These are phyloP conservation scores for Sthenelais limicola DNA, from an alignment of 2,888 invertebrate species.

Conservation along the genomic window DNA sequence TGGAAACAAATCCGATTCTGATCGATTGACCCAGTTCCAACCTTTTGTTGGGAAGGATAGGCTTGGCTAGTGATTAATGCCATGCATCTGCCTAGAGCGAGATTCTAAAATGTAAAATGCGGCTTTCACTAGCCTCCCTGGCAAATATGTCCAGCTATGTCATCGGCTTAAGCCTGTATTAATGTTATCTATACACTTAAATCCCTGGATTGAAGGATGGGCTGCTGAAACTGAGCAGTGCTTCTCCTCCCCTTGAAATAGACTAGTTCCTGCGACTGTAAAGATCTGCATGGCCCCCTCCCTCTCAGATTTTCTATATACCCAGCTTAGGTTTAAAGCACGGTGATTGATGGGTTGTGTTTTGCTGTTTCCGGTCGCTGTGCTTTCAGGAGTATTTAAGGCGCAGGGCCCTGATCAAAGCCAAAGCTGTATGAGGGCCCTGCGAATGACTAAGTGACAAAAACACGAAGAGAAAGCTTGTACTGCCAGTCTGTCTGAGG, in stretches of 20 bases:
- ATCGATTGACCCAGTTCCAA: constrained; percentile 38
- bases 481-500: no score
- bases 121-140: not conserved
- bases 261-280: no score
- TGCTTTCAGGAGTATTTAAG: constrained; percentile 27
- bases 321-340: constrained; percentile 35
- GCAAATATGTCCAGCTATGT: constrained; percentile 33
- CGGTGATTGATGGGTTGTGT: constrained; percentile 34
- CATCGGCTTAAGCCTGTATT: constrained; percentile 29
- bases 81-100: not conserved
- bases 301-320: constrained; percentile 28
- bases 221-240: no score
- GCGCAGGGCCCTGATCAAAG: constrained; percentile 26
- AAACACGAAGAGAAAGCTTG: no score
- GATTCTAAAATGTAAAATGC: constrained; percentile 13
- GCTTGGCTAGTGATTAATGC: constrained; percentile 14
- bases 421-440: constrained; percentile 12
- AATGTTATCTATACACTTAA: constrained; percentile 36
- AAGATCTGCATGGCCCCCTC: not conserved
- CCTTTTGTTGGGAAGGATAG: constrained; percentile 28
- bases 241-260: no score
- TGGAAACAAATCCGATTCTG: constrained; percentile 38
- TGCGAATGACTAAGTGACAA: constrained; percentile 30
- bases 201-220: constrained; percentile 26
- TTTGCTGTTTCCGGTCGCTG: constrained; percentile 15